Conservation (phyloP, 1,140 invertebrate genomes). For the Lysiphlebus fabarum region DNA sequence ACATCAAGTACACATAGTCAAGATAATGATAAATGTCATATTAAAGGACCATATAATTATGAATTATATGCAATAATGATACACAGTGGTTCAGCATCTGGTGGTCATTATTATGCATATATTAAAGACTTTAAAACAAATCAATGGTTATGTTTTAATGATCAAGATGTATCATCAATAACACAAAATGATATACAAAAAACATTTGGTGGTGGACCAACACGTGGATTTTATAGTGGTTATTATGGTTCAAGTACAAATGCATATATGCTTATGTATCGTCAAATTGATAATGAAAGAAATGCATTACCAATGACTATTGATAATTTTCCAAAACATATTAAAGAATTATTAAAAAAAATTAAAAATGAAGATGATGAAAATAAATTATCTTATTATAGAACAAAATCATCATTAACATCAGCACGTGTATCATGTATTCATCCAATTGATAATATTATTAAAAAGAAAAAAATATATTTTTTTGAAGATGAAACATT, state of each 20-base stretch:
- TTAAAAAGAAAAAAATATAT: conserved; percentile 57
- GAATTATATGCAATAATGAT: conserved; percentile 93
- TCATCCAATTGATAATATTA: conserved; percentile 58
- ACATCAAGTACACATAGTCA: conserved; percentile 43
- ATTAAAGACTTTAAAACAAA: conserved; percentile 81
- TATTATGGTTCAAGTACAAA: conserved; percentile 82
- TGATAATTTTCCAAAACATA: conserved; percentile 73
- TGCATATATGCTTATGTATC: conserved; percentile 92
- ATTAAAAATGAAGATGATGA: conserved; percentile 71
- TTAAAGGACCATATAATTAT: conserved; percentile 74
- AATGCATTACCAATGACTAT: conserved; percentile 68
- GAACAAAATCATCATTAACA: conserved; percentile 60
- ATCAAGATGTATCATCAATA: conserved; percentile 69
- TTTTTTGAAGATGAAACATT: conserved; percentile 60
- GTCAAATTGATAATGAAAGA: conserved; percentile 71
- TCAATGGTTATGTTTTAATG: conserved; percentile 83
- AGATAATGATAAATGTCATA: conserved; percentile 54
- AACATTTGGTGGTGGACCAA: conserved; percentile 76
- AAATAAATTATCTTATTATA: conserved; percentile 52
- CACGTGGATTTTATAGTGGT: conserved; percentile 69
- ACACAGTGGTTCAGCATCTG: conserved; percentile 86
- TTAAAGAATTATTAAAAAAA: conserved; percentile 64
- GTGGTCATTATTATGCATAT: conserved; percentile 92
- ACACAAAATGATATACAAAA: conserved; percentile 80
- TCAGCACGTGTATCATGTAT: conserved; percentile 64